Evolutionary conservation across 2,888 invertebrate species (phyloP).

Genomic region (Idaea biselata): DNA sequence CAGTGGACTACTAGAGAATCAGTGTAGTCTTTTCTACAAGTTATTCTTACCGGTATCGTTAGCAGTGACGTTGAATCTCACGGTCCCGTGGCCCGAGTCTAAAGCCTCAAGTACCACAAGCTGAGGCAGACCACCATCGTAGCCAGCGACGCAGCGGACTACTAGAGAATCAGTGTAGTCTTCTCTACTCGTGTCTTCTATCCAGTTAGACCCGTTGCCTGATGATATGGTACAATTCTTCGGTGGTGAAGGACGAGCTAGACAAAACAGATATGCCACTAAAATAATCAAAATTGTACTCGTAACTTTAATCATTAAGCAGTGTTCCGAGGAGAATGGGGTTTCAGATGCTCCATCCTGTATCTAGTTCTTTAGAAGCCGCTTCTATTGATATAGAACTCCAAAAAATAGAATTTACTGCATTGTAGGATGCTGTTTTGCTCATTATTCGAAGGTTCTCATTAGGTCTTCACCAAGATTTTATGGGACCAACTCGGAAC

Average conservation of each 20-base stretch:
- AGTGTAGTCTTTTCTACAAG: slow-evolving; percentile 37
- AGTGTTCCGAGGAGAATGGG: too few relatives aligned
- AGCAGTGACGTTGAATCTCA: slow-evolving; percentile 87
- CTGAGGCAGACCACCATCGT: slow-evolving; percentile 94
- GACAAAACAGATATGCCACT: not conserved
- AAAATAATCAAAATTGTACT: too few relatives aligned
- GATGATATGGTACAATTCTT: slow-evolving; percentile 91
- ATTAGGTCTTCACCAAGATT: too few relatives aligned
- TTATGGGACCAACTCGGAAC: too few relatives aligned
- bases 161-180: slow-evolving; percentile 78
- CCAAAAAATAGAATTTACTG: too few relatives aligned
- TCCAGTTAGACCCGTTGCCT: slow-evolving; percentile 77
- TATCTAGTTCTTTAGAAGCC: too few relatives aligned
- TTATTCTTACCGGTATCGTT: slow-evolving; percentile 68
- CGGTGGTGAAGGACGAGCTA: slow-evolving; percentile 90
- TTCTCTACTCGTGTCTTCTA: slow-evolving; percentile 58
- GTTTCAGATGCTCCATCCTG: too few relatives aligned
- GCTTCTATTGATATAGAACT: too few relatives aligned
- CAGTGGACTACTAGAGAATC: slow-evolving; percentile 88
- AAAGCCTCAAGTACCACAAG: slow-evolving; percentile 91
- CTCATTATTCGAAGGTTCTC: too few relatives aligned
- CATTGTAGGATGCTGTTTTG: too few relatives aligned
- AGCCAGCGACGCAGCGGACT: slow-evolving; percentile 92
- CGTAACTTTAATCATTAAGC: too few relatives aligned
- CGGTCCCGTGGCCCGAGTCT: slow-evolving; percentile 84